Evolutionary conservation across 2,797 vertebrate species (phyloP), one percentile per base, ranked within the genome.

Genomic region (Hybognathus amarus): DNA sequence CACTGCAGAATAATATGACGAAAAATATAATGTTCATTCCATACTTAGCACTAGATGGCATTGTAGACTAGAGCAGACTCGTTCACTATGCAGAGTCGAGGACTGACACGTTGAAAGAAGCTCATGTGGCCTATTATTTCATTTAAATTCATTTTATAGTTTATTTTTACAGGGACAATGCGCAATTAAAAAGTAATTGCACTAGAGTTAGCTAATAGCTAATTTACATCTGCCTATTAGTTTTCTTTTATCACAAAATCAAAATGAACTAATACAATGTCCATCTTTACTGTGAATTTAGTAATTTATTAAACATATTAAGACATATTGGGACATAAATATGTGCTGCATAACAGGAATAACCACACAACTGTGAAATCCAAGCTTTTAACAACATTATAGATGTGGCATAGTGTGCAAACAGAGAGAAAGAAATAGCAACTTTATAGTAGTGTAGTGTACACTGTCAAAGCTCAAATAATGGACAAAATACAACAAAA

Each of bases 1-100:
- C 33, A 47, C 20, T 11, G 13, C 17, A 42, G 30, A n/a, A 56
- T 59, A 13, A 64, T 8, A 7, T 38, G 15, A 13, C 1, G 17
- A 52, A 70, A 76, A 22, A 42, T 2, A 61, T 33, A 61, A 22
- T 45, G n/a, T 1, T 22, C 3, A 2, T 30, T 52, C 42, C 2
- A 24, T 27, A 38, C 30, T 27, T 9, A 82, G 45, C 59, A 40
- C 42, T 82, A 82, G 80, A 66, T 74, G 59, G 69, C 45, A 24
- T 33, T 74, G 15, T 20, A 50, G 4, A 27, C 63, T 22, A 33
- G 11, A 33, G 11, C 36, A 70, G 15, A 69, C 64, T 59, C 20
- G 8, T 33, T 63, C 59, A 61, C 24, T 61, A 27, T 5, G 15
- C 2, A 6, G 6, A 6, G 56, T 63, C 12, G 27, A 30, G 2